These are phyloP conservation scores for Heliconius hermathena DNA, from an alignment of 1,140 invertebrate species.

Conservation along the genomic window DNA sequence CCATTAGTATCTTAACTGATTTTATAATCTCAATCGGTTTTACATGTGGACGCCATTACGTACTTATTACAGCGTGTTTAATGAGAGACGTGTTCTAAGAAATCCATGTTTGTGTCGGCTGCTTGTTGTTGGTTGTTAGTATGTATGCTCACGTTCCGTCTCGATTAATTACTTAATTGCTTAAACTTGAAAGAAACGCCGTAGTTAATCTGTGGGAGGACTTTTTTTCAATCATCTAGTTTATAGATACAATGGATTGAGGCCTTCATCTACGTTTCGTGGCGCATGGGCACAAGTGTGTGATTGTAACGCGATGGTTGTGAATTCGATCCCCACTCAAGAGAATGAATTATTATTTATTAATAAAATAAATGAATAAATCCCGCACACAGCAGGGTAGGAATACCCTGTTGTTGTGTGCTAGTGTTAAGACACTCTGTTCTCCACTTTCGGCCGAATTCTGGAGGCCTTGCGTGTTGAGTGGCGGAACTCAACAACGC, in stretches of 20 bases:
- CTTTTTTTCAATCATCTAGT: neutral
- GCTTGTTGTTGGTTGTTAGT: slow-evolving; percentile 15
- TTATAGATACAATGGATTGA: neutral
- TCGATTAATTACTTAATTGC: slow-evolving; percentile 42
- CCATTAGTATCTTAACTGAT: slow-evolving; percentile 16
- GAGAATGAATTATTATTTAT: no score
- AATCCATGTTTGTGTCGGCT: slow-evolving; percentile 34
- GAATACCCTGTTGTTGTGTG: no score
- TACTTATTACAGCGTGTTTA: slow-evolving; percentile 26
- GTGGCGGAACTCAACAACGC: no score
- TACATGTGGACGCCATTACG: slow-evolving; percentile 32
- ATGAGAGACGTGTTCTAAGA: slow-evolving; percentile 38
- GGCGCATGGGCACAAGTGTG: no score
- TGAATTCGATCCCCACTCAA: no score
- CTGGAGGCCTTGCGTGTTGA: no score
- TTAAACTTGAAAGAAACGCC: slow-evolving; percentile 31
- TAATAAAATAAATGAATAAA: no score
- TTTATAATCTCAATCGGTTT: slow-evolving; percentile 24
- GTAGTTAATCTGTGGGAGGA: slow-evolving; percentile 15
- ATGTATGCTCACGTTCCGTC: slow-evolving; percentile 34
- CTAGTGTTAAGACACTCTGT: no score
- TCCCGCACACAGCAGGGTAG: no score
- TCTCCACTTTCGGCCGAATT: no score
- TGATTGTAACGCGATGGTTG: no score
- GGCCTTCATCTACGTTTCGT: neutral